Base-by-base conservation (phyloP, 2,797 vertebrate species). In the Hirundo rustica region DNA sequence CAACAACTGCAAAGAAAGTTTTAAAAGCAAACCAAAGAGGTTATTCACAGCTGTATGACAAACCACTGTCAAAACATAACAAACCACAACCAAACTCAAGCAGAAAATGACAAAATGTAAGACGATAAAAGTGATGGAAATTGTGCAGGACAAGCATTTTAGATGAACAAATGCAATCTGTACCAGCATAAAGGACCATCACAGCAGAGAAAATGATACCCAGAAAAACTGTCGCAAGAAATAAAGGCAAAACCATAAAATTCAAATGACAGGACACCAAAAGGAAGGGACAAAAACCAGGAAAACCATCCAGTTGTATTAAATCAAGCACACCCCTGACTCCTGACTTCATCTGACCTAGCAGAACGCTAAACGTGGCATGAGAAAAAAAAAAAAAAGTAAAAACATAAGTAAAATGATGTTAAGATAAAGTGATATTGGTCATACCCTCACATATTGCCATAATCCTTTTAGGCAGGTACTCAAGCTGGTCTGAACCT, bases 81-180 rank as follows among this genome's bases (percentile, higher is more conserved):
- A 97, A 97, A 96, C 96, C 96, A 57, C 92, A 87, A 96, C 86
- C 80, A 96, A 96, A 96, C 89, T 86, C 89, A 92, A 97, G 94
- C 88, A 74, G 61, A 93, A 97, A 78, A 95, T 93, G 96, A 97
- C 97, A 97, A 97, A 93, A 97, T 75, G 60, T 88, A 95, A 96
- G 95, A 90, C 93, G 27, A 11, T 97, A 97, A 97, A 97, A 96
- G 97, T 97, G 97, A 98, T 96, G 93, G 96, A 97, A 96, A 97
- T 98, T 91, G 78, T 84, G 83, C 48, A 80, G 94, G 97, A 97
- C 97, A 97, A 96, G 97, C 96, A 84, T 96, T 97, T 97, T 95
- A 95, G 53, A 96, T 95, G 95, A 97, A 95, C 96, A 97, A 97
- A 97, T 95, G 89, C 94, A 97, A 97, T 97, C 95, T 93, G 58